These are phyloP conservation scores for Dendrolimus punctatus DNA, from an alignment of 1,140 invertebrate species.

Conservation along the genomic window DNA sequence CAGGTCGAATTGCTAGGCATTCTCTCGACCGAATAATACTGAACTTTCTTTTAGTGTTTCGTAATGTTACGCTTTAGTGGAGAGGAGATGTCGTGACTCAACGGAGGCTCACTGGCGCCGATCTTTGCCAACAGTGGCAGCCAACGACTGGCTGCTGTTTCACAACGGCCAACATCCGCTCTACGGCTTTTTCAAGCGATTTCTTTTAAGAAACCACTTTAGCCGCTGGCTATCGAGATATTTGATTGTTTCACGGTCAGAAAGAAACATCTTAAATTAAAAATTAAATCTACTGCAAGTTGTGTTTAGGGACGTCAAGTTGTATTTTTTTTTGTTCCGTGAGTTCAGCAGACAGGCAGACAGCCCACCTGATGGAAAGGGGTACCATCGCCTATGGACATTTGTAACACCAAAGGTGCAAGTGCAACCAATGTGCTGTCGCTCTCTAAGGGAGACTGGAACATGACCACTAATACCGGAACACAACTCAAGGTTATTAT, in stretches of 20 bases:
- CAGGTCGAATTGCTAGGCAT: conserved; percentile 44
- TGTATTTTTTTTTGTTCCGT: too few relatives aligned
- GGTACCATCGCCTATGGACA: too few relatives aligned
- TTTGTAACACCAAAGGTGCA: too few relatives aligned
- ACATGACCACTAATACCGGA: too few relatives aligned
- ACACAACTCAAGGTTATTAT: too few relatives aligned
- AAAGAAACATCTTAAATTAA: conserved; percentile 8
- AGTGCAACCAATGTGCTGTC: too few relatives aligned
- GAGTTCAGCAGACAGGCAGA: too few relatives aligned
- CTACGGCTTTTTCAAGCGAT: too few relatives aligned
- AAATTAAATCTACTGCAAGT: not conserved
- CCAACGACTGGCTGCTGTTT: conserved; percentile 26
- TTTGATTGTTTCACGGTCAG: conserved; percentile 26
- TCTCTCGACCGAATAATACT: conserved; percentile 46
- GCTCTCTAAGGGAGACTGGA: too few relatives aligned
- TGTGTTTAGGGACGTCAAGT: too few relatives aligned
- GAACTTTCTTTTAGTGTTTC: conserved; percentile 67
- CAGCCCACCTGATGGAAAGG: too few relatives aligned
- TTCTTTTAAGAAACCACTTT: too few relatives aligned
- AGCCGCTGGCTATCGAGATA: not conserved
- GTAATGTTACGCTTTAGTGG: conserved; percentile 55
- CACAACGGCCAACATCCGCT: conserved; percentile 16
- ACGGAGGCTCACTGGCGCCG: conserved; percentile 21
- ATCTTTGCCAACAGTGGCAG: not conserved
- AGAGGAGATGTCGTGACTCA: conserved; percentile 37